Evolutionary conservation across 2,113 vertebrate species (phyloP).

Genomic region (Gymnogyps californianus): DNA sequence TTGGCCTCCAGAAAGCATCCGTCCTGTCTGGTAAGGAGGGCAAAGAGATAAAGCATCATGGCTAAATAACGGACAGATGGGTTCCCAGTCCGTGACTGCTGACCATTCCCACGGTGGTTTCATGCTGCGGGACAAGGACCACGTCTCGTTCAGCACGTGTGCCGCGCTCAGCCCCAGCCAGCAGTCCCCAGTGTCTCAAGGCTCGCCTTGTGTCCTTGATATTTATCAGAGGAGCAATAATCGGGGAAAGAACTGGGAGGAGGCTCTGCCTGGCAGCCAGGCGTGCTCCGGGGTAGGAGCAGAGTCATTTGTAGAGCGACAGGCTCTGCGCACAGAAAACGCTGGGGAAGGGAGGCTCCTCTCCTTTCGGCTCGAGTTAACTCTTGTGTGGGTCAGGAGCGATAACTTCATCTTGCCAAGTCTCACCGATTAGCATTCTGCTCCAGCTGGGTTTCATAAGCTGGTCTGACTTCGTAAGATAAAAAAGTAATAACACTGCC

Average conservation of each 20-base stretch:
- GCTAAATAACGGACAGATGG: rapidly evolving
- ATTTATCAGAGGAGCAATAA: neutral
- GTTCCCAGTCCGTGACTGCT: neutral
- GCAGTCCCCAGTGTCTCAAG: rapidly evolving
- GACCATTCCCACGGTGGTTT: neutral
- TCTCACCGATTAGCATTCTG: conserved; percentile 56
- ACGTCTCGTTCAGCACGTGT: rapidly evolving
- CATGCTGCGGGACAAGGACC: neutral
- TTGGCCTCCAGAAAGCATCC: neutral
- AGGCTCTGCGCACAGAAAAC: neutral
- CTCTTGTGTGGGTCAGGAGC: conserved; percentile 7
- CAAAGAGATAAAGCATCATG: neutral
- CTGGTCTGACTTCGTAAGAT: conserved; percentile 65
- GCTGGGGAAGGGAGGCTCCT: neutral
- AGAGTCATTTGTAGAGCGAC: neutral
- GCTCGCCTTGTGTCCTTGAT: neutral
- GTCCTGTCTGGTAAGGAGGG: neutral
- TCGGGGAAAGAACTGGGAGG: neutral
- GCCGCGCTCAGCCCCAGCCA: neutral
- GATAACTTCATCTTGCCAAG: conserved; percentile 24
- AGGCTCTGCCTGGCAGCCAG: neutral
- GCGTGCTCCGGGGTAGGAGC: neutral
- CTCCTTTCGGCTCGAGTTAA: neutral
- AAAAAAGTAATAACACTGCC: conserved; percentile 68
- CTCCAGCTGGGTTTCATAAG: conserved; percentile 56